phyloP scores from a whole-genome alignment of 2,113 vertebrate species.

The Dasyornis broadbenti region DNA sequence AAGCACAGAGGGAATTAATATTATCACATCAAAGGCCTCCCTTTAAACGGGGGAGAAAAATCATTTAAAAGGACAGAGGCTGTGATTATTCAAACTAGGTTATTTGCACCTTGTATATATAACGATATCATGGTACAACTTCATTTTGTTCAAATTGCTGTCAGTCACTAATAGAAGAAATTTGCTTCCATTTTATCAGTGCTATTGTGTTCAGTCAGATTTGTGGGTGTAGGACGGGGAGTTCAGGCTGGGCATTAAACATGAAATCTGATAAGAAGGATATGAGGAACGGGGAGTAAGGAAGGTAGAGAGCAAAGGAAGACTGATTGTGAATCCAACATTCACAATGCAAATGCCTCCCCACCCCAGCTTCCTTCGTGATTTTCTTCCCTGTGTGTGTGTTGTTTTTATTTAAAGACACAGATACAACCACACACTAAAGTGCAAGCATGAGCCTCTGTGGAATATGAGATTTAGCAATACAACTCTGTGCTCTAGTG shows the following conservation, averaged over 20 bases:
- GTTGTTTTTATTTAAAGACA: conserved; percentile 43
- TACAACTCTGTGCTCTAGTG: neutral
- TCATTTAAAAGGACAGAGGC: conserved; percentile 96
- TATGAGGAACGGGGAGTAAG: conserved; percentile 75
- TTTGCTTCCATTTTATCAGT: conserved; percentile 90
- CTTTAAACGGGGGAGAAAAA: conserved; percentile 88
- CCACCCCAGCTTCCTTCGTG: neutral
- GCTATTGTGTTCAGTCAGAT: conserved; percentile 80
- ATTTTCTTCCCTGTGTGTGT: neutral
- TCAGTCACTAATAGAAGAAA: conserved; percentile 93
- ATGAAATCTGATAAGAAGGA: conserved; percentile 89
- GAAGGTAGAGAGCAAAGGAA: conserved; percentile 72
- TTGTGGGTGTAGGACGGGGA: conserved; percentile 30
- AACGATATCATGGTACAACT: conserved; percentile 88
- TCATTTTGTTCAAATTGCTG: conserved; percentile 94
- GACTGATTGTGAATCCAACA: conserved; percentile 69
- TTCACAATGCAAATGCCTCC: conserved; percentile 72
- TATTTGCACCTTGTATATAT: conserved; percentile 89
- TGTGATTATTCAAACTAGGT: conserved; percentile 95
- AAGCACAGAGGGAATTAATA: conserved; percentile 88
- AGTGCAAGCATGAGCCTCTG: neutral
- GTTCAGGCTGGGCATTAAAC: conserved; percentile 76
- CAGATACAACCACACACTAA: neutral
- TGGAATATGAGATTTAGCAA: conserved; percentile 59
- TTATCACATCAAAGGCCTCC: conserved; percentile 94